phyloP scores from a whole-genome alignment of 1,140 invertebrate species.

The Lysiphlebus fabarum region DNA sequence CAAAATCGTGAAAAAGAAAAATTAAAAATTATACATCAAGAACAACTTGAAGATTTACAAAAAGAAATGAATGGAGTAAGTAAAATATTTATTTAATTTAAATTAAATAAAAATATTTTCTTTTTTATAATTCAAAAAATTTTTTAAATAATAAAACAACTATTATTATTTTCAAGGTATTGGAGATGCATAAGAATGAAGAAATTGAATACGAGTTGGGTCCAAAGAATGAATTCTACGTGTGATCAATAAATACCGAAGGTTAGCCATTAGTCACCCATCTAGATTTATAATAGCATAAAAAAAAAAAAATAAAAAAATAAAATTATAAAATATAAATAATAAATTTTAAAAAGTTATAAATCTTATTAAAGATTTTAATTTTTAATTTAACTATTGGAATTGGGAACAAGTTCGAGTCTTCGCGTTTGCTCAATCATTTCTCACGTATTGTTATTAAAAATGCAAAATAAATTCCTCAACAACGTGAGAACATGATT shows the following conservation, averaged over 20 bases:
- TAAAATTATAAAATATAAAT: too few relatives aligned
- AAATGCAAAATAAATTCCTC: constrained; percentile 14
- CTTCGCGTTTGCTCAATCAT: constrained; percentile 23
- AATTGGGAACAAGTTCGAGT: constrained; percentile 52
- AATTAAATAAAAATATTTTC: constrained; percentile 29
- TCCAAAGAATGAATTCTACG: constrained; percentile 86
- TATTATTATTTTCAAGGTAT: constrained; percentile 60
- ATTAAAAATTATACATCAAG: constrained; percentile 85
- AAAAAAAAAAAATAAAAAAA: constrained; percentile 23
- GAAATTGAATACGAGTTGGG: constrained; percentile 89
- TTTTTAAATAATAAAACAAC: too few relatives aligned
- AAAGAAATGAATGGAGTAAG: constrained; percentile 89
- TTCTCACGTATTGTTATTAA: constrained; percentile 19
- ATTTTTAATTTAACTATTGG: constrained; percentile 44
- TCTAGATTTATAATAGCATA: constrained; percentile 20
- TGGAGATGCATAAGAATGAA: constrained; percentile 94
- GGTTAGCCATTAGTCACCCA: constrained; percentile 19
- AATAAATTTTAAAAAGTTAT: constrained; percentile 21
- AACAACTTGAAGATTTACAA: constrained; percentile 85
- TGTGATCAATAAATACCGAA: constrained; percentile 36
- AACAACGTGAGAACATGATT: constrained; percentile 16
- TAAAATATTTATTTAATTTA: constrained; percentile 25
- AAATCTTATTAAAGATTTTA: constrained; percentile 38
- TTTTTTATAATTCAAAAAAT: constrained; percentile 40
- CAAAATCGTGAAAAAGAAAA: constrained; percentile 93